These are phyloP conservation scores for Pseudochromis fuscus DNA, from an alignment of 2,797 vertebrate genomes.

Conservation along the genomic window DNA sequence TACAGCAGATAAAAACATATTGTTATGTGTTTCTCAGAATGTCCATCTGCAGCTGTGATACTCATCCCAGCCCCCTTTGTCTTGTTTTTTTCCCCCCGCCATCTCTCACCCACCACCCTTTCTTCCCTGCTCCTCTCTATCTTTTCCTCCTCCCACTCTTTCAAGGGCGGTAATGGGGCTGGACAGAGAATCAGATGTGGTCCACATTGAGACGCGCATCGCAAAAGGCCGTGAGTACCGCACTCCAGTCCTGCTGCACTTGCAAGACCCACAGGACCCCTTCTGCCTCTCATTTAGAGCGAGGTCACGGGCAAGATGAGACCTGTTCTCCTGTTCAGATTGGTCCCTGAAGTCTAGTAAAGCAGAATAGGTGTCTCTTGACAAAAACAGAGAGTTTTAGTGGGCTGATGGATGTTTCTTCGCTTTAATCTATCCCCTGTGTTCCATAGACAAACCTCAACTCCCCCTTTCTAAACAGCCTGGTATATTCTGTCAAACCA, in stretches of 20 bases:
- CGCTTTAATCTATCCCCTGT: slow-evolving; percentile 73
- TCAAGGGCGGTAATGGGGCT: slow-evolving; percentile 92
- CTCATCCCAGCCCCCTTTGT: slow-evolving; percentile 41
- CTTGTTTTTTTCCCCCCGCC: slow-evolving; percentile 40
- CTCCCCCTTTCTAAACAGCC: slow-evolving; percentile 56
- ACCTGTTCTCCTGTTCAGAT: slow-evolving; percentile 71
- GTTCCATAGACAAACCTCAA: slow-evolving; percentile 64
- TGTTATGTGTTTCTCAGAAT: slow-evolving; percentile 49
- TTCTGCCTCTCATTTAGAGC: slow-evolving; percentile 78
- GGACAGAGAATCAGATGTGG: slow-evolving; percentile 95
- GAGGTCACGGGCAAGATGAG: slow-evolving; percentile 80
- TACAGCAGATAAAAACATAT: slow-evolving; percentile 53
- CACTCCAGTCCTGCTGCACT: slow-evolving; percentile 51
- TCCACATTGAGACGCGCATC: slow-evolving; percentile 94
- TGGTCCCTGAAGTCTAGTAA: slow-evolving; percentile 77
- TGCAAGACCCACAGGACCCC: slow-evolving; percentile 72
- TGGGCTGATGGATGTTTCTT: slow-evolving; percentile 76
- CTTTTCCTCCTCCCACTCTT: slow-evolving; percentile 48
- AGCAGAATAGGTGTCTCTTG: slow-evolving; percentile 75
- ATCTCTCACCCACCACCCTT: slow-evolving; percentile 35
- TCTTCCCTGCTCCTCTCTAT: slow-evolving; percentile 49
- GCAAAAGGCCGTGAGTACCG: slow-evolving; percentile 92
- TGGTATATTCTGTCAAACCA: slow-evolving; percentile 66
- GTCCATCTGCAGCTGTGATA: slow-evolving; percentile 50
- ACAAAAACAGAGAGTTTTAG: slow-evolving; percentile 76